Evolutionary conservation across 2,113 vertebrate species (phyloP).

Genomic region (Pseudolaguvia tuberculata): DNA sequence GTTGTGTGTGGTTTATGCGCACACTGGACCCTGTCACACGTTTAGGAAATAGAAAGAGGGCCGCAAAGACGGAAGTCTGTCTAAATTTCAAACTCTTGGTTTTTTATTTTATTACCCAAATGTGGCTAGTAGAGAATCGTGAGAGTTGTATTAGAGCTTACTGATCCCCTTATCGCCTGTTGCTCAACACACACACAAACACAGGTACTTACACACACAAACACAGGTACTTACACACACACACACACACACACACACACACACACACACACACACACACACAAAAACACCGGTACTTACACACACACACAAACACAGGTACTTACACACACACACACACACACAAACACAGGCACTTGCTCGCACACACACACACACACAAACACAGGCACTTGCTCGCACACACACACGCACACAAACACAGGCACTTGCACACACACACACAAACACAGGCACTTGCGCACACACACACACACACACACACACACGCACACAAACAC

Average conservation of each 20-base stretch:
- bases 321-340: constrained; percentile 26
- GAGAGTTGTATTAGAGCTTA: background rate
- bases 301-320: constrained; percentile 1
- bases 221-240: no score
- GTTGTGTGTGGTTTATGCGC: constrained; percentile 23
- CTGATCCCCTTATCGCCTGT: constrained; percentile 24
- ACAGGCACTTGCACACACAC: no score
- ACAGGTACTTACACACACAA: no score
- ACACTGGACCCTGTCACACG: constrained; percentile 8
- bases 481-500: constrained; percentile 18
- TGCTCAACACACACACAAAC: background rate
- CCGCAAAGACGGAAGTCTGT: background rate
- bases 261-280: constrained; percentile 17
- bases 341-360: background rate
- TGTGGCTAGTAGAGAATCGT: background rate
- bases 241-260: constrained; percentile 20
- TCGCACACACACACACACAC: constrained; percentile 25
- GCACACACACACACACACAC: constrained; percentile 25
- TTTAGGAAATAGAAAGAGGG: background rate
- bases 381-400: constrained; percentile 1
- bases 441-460: no score
- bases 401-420: constrained; percentile 24
- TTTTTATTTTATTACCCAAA: background rate
- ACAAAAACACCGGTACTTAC: no score
- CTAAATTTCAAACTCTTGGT: background rate